Evolutionary conservation across 2,113 vertebrate species (phyloP), one percentile per base, ranked within the genome.

Genomic region (Peromyscus polionotus): DNA sequence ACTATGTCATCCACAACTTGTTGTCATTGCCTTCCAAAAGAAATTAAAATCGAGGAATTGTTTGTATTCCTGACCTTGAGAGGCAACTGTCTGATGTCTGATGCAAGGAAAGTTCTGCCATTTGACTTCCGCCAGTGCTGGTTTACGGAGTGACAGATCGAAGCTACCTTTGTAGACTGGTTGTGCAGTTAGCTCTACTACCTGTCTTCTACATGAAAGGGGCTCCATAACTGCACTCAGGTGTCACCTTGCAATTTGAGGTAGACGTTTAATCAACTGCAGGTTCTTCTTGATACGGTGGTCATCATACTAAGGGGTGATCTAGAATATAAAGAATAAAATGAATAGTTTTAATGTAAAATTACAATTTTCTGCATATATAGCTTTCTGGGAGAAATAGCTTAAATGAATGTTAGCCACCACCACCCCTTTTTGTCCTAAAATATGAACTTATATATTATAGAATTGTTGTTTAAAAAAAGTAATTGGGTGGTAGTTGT

Each of bases 101-200:
- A 67, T 92, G 28, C 91, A 81, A 90, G 84, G 28, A 5, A 87
- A 91, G 42, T 94, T 67, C 68, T 81, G 4, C 79, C 63, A 90
- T 81, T 91, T 85, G n/a, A 94, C 39, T 90, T 95, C 45, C 86
- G 24, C 20, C 36, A 93, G 26, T 54, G 85, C 90, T 67, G 81
- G 67, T 95, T 97, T 91, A 45, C 77, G 70, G 24, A 94, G 2
- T 93, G 22, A 87, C 39, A 91, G n/a, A 65, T 93, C 12, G 36
- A 94, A 90, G 61, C 94, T 91, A 77, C 70, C 79, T 96, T 96
- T 90, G 26, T 96, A 68, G 51, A 3, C 42, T 94, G 68, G 31
- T 70, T 96, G n/a, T 96, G 28, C 79, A 79, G 0, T 94, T 96
- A 87, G 31, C 48, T 81, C 94, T 39, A 76, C 70, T 88, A 85